Conservation (phyloP, 2,113 vertebrate species). For the Albula glossodonta region DNA sequence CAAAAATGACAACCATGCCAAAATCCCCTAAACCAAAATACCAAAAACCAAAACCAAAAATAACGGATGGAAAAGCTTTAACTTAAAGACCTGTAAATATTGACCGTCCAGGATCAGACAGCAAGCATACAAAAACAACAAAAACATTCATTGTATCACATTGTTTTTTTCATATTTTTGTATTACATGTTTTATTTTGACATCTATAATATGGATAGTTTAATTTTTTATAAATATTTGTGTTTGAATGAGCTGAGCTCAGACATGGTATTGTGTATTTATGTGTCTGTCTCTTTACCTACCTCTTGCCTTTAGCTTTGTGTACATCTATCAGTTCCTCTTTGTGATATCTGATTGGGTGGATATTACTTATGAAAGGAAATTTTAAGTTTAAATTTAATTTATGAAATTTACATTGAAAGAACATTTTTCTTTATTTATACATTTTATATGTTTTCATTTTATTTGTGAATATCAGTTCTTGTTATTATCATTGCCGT, state of each 20-base stretch:
- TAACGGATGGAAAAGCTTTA: constrained; percentile 80
- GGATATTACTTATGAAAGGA: background rate
- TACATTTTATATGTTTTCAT: background rate
- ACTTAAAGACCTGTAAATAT: constrained; percentile 79
- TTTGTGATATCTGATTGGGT: background rate
- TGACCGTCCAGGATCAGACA: constrained; percentile 72
- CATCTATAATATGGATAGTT: constrained; percentile 19
- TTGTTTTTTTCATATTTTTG: constrained; percentile 21
- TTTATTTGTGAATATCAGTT: constrained; percentile 1
- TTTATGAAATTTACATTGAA: background rate
- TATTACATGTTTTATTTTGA: constrained; percentile 43
- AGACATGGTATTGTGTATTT: constrained; percentile 24
- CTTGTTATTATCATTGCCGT: background rate
- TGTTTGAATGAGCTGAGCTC: constrained; percentile 32
- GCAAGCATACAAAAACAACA: background rate
- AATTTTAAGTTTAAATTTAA: background rate
- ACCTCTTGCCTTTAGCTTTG: constrained; percentile 58
- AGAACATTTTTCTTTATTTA: background rate
- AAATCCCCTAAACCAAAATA: constrained; percentile 76
- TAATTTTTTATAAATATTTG: constrained; percentile 32
- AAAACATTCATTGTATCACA: constrained; percentile 10
- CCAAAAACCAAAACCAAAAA: constrained; percentile 75
- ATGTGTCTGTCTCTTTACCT: constrained; percentile 43
- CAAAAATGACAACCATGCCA: constrained; percentile 74
- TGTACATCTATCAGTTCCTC: background rate